Conservation (phyloP, 2,113 vertebrate genomes). For the Anhinga rufa region DNA sequence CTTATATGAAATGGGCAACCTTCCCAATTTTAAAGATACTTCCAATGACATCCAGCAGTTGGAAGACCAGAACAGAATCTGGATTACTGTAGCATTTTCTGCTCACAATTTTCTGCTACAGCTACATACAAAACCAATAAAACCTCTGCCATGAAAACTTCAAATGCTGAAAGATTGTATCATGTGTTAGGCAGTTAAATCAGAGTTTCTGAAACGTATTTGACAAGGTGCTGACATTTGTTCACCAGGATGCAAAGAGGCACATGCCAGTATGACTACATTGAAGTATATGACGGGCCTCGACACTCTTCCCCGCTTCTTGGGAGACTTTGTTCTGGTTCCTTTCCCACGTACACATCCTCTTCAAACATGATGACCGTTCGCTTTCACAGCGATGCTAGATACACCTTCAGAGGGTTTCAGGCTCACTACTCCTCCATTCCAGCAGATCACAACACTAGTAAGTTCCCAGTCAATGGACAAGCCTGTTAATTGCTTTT, state of each 20-base stretch:
- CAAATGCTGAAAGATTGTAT: background rate
- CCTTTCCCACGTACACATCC: constrained; percentile 31
- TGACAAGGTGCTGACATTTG: background rate
- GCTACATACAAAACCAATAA: background rate
- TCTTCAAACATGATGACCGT: constrained; percentile 70
- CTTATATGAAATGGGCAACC: background rate
- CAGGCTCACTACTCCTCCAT: constrained; percentile 57
- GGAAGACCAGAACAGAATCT: background rate
- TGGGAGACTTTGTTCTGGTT: constrained; percentile 57
- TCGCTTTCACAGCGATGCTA: constrained; percentile 48
- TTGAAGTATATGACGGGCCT: constrained; percentile 70
- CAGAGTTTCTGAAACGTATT: background rate
- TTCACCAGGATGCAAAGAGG: constrained; percentile 46
- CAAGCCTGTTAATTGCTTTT: background rate
- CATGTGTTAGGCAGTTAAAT: background rate
- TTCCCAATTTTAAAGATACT: background rate
- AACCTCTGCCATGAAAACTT: background rate
- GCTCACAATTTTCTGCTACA: background rate
- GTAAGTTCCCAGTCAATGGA: constrained; percentile 26
- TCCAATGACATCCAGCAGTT: background rate
- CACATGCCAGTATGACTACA: constrained; percentile 51
- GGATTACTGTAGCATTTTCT: background rate
- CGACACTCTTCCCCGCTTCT: constrained; percentile 45
- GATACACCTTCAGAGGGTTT: constrained; percentile 42
- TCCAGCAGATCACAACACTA: constrained; percentile 21